Conservation (phyloP, 2,888 invertebrate genomes). For the Lithophane leautieri region DNA sequence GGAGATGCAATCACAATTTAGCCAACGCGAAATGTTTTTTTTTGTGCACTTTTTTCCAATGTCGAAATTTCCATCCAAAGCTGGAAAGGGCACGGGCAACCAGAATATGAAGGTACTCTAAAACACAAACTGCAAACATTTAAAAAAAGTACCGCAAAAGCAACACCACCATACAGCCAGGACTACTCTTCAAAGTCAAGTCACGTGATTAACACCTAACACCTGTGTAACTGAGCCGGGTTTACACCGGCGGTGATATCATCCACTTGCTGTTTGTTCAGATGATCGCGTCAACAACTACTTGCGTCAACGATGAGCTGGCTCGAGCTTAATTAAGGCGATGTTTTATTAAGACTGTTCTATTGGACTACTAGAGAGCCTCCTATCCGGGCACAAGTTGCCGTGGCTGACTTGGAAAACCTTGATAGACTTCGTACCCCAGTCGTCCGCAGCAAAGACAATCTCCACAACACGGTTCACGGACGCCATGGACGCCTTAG, state of each 20-base stretch:
- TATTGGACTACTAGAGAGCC: too few relatives aligned
- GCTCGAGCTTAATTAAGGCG: constrained; percentile 75
- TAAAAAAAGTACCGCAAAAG: not conserved
- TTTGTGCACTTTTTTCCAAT: not conserved
- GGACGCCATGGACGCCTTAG: too few relatives aligned
- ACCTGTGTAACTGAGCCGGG: constrained; percentile 71
- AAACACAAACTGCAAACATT: not conserved
- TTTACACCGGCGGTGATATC: constrained; percentile 78
- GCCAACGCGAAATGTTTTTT: not conserved
- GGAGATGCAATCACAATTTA: too few relatives aligned
- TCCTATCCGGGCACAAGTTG: too few relatives aligned
- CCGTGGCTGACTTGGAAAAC: too few relatives aligned
- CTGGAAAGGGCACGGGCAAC: not conserved
- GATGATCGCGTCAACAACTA: constrained; percentile 78
- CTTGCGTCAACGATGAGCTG: constrained; percentile 82
- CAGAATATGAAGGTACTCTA: not conserved
- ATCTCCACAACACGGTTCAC: too few relatives aligned
- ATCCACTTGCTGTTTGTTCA: constrained; percentile 79
- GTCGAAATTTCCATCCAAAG: not conserved
- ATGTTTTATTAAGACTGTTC: constrained; percentile 25
- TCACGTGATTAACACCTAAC: constrained; percentile 48
- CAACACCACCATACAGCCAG: constrained; percentile 2
- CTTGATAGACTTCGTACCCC: too few relatives aligned
- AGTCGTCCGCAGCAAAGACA: too few relatives aligned
- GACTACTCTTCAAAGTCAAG: not conserved